Conservation (phyloP, 2,113 vertebrate genomes). For the Columba livia region DNA sequence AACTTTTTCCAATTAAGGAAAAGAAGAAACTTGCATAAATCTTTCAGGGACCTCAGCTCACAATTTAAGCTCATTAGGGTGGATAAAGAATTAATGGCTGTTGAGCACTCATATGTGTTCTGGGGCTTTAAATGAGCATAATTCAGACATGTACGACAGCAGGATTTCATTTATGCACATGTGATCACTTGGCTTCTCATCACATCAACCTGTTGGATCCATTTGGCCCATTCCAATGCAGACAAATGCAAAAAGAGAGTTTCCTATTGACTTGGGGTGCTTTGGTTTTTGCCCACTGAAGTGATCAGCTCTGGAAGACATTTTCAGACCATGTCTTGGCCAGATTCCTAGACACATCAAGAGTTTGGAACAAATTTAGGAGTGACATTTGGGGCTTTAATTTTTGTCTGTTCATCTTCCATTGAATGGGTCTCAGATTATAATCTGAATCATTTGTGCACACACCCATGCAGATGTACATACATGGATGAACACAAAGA, state of each 20-base stretch:
- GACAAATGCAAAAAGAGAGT: background rate
- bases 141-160: background rate
- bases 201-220: background rate
- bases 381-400: background rate
- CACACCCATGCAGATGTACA: background rate
- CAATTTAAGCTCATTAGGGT: background rate
- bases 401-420: background rate
- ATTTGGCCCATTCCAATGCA: background rate
- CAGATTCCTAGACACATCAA: background rate
- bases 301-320: background rate
- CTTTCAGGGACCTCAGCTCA: background rate
- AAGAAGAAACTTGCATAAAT: background rate
- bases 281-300: background rate
- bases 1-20: background rate
- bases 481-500: background rate
- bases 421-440: background rate
- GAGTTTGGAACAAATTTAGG: background rate
- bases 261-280: background rate
- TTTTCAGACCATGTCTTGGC: background rate
- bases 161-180: background rate
- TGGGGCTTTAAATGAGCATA: background rate
- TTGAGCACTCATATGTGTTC: background rate
- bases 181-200: background rate
- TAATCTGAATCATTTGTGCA: background rate
- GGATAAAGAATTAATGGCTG: conserved; percentile 6